Evolutionary conservation across 2,113 vertebrate genomes (phyloP), one percentile per base, ranked within the genome.

Genomic region (Scytalopus superciliaris): DNA sequence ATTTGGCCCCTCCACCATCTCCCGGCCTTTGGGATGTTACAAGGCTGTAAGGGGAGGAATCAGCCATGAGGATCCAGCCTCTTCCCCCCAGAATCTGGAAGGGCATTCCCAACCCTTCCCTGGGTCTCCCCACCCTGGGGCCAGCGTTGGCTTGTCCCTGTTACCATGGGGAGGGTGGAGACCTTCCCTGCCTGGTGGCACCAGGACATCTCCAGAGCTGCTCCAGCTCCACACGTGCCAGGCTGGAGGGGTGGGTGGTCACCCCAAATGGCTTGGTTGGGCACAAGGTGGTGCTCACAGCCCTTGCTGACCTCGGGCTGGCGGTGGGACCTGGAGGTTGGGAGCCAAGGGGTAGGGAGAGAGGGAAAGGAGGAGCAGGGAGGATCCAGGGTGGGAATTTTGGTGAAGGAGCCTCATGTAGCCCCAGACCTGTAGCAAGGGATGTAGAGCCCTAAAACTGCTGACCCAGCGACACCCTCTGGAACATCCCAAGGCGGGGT

Each of bases 371-470:
- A 56, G 35, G 24, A 62, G 35, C 30, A 55, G 40, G 44, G 53
- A 10, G 33, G 19, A 14, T 12, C 14, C 57, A 25, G 59, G 25
- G 27, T 3, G 8, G 49, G 31, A 30, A 24, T 21, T 70, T 5
- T 74, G 68, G n/a, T 44, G 19, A 30, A 60, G 16, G 19, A 30
- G 30, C 30, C 37, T 35, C 13, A 2, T 17, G 28, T 66, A 69
- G 19, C 30, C 44, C 10, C 39, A 66, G 27, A 42, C 4, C 7
- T n/a, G n/a, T n/a, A 0, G 3, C 2, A 6, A 28, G 42, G 25
- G n/a, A 15, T 4, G 37, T 30, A 23, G 17, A 89, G 12, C 62
- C 39, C 53, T 8, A 15, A 19, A 0, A 10, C 22, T 52, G 44
- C 37, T 1, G 5, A 31, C 8, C 15, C 62, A n/a, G 39, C 70